A percentile compares a stretch with the other conserved stretches of the same genome.
These are phyloP conservation scores for Enteromius anoplus DNA, from an alignment of 2,797 vertebrate species.

Conservation along the genomic window DNA sequence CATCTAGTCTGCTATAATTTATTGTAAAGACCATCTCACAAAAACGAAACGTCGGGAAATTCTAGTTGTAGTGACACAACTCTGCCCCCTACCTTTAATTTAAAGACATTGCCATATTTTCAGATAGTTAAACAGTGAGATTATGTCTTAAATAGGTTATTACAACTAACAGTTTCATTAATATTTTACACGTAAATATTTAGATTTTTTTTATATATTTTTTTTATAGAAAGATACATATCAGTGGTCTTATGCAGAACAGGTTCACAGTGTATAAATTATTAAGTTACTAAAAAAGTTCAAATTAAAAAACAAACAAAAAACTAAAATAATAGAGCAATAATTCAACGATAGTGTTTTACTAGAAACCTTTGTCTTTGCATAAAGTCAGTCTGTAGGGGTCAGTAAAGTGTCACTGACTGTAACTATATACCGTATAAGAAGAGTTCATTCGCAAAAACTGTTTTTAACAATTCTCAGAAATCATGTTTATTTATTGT, in stretches of 20 bases:
- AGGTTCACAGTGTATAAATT: background rate
- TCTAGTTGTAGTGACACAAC: background rate
- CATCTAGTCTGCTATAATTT: background rate
- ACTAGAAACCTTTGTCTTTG: background rate
- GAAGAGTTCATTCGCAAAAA: background rate
- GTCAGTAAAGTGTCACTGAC: slow-evolving; percentile 25
- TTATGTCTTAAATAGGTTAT: background rate
- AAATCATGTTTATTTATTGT: no score
- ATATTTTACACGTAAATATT: background rate
- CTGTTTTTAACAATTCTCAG: no score
- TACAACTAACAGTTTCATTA: background rate
- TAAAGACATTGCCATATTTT: background rate
- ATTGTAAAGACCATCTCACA: background rate
- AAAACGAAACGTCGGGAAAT: background rate
- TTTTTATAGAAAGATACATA: background rate
- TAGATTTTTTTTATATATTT: background rate
- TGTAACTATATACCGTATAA: no score
- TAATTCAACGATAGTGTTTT: background rate
- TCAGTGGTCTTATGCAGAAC: background rate
- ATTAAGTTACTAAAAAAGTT: background rate
- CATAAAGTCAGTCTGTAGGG: slow-evolving; percentile 13
- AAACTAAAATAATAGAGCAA: background rate
- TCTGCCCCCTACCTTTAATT: background rate
- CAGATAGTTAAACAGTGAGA: background rate
- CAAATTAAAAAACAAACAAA: background rate